phyloP scores from a whole-genome alignment of 2,797 vertebrate genomes.

The Balearica regulorum region DNA sequence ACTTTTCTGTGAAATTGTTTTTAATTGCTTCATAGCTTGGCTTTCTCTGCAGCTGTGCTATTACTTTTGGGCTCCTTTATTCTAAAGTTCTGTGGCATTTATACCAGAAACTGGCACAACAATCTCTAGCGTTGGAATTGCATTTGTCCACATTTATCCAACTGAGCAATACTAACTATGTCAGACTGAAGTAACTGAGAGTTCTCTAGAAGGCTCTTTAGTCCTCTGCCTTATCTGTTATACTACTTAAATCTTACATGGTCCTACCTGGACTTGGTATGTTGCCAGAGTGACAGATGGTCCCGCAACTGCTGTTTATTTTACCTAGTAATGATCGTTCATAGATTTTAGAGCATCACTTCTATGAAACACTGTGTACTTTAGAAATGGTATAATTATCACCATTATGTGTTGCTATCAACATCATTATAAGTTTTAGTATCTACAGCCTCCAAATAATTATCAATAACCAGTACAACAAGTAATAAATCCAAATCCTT shows the following conservation, averaged over 20 bases:
- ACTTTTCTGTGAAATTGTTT: not conserved
- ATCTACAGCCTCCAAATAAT: not conserved
- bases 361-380: not conserved
- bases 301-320: not conserved
- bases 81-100: not conserved
- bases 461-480: not conserved
- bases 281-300: not conserved
- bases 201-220: not conserved
- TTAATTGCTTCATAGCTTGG: not conserved
- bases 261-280: not conserved
- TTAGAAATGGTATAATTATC: not conserved
- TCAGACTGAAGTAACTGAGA: not conserved
- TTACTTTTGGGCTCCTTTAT: not conserved
- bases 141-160: not conserved
- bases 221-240: not conserved
- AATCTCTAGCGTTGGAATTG: not conserved
- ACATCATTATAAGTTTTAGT: not conserved
- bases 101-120: not conserved
- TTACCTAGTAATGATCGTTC: not conserved
- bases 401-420: not conserved
- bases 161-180: not conserved
- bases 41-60: not conserved
- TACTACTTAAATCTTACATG: not conserved
- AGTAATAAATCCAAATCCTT: not conserved
- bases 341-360: not conserved